A percentile compares a stretch with the other conserved stretches of the same genome.
Conservation (phyloP, 2,888 invertebrate species). For the Trichogramma evanescens region DNA sequence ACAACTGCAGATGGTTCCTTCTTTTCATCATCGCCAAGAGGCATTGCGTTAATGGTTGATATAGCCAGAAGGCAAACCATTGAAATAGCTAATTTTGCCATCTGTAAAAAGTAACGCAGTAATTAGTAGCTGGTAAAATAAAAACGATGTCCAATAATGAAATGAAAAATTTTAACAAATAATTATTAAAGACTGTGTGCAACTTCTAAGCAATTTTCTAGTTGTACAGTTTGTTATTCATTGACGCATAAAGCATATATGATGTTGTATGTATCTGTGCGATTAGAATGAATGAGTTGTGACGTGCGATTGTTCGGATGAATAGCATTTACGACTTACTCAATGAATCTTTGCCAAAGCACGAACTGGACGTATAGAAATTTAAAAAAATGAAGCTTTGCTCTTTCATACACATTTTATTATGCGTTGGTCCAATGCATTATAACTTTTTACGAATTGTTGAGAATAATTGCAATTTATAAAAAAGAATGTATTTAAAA, state of each 20-base stretch:
- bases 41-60: conserved; percentile 54
- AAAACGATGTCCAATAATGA: not conserved
- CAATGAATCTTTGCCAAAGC: too few relatives aligned
- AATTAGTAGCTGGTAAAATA: not conserved
- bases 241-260: not conserved
- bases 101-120: conserved; percentile 29
- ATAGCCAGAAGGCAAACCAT: conserved; percentile 55
- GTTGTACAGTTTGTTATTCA: not conserved
- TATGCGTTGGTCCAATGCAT: too few relatives aligned
- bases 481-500: too few relatives aligned
- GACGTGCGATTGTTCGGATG: conserved; percentile 5
- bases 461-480: too few relatives aligned
- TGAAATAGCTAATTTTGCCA: conserved; percentile 49
- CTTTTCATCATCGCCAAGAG: conserved; percentile 53
- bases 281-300: conserved; percentile 8
- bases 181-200: not conserved
- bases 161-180: not conserved
- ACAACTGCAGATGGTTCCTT: conserved; percentile 31
- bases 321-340: not conserved
- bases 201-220: conserved; percentile 5
- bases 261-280: not conserved
- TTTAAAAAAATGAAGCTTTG: too few relatives aligned
- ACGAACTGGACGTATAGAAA: too few relatives aligned
- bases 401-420: too few relatives aligned
- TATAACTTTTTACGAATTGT: too few relatives aligned